These are phyloP conservation scores for Rhagoletis pomonella DNA, from an alignment of 1,140 invertebrate genomes.

Conservation along the genomic window DNA sequence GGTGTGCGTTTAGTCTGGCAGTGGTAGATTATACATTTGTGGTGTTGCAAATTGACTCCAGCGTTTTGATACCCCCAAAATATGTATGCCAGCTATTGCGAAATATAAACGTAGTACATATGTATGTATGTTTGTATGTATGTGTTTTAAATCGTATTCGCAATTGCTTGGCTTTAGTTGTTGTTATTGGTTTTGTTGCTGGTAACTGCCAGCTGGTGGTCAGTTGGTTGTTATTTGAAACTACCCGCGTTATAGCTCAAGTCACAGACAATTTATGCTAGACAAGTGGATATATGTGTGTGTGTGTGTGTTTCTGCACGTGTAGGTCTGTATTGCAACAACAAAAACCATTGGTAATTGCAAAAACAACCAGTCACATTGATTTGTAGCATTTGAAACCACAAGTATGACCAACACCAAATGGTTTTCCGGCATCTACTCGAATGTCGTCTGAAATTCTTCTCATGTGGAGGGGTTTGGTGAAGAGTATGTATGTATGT, in stretches of 20 bases:
- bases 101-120: neutral
- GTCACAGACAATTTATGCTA: slow-evolving; percentile 31
- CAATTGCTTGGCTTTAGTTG: neutral
- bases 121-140: too few species aligned
- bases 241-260: slow-evolving; percentile 14
- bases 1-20: neutral
- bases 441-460: slow-evolving; percentile 29
- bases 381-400: slow-evolving; percentile 46
- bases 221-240: slow-evolving; percentile 52
- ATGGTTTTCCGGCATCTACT: slow-evolving; percentile 36
- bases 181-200: neutral
- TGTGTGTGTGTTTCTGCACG: neutral
- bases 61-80: slow-evolving; percentile 39
- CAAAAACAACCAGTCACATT: slow-evolving; percentile 12
- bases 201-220: slow-evolving; percentile 1
- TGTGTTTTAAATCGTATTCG: neutral
- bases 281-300: neutral
- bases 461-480: neutral
- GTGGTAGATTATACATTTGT: slow-evolving; percentile 12
- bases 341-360: neutral
- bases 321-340: neutral
- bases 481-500: neutral
- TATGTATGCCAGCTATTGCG: neutral
- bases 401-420: slow-evolving; percentile 40
- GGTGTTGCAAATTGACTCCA: slow-evolving; percentile 49